These are phyloP conservation scores for Leptosomus discolor DNA, from an alignment of 2,113 vertebrate species.

Conservation along the genomic window DNA sequence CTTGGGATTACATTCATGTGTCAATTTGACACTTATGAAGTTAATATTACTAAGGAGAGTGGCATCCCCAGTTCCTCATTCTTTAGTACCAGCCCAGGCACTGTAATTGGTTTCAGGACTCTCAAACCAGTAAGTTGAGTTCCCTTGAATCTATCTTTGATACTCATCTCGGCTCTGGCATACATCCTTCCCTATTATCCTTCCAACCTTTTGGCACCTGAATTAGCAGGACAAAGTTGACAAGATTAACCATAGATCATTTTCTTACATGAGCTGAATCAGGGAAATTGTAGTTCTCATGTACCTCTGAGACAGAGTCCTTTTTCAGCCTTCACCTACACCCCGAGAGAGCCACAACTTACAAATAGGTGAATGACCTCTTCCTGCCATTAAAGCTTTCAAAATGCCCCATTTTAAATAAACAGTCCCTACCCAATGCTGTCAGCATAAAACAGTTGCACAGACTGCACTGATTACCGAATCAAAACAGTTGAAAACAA, in stretches of 20 bases:
- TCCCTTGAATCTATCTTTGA: background rate
- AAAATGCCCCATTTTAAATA: background rate
- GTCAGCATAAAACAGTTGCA: background rate
- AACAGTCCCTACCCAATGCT: background rate
- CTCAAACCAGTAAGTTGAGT: slow-evolving; percentile 32
- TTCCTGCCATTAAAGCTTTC: background rate
- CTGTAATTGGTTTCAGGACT: background rate
- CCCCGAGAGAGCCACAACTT: background rate
- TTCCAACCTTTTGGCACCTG: background rate
- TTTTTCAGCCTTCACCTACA: background rate
- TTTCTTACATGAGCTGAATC: background rate
- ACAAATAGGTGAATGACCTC: background rate
- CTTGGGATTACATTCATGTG: background rate
- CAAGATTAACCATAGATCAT: background rate
- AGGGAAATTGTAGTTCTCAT: background rate
- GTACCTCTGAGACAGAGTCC: background rate
- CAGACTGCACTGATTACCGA: background rate
- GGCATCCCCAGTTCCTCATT: slow-evolving; percentile 12
- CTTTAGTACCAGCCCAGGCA: background rate
- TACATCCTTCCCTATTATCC: background rate
- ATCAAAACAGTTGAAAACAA: background rate
- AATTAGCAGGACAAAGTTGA: background rate
- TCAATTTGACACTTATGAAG: background rate
- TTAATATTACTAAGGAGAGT: background rate
- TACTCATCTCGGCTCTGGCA: background rate